These are phyloP conservation scores for Suillia variegata DNA, from an alignment of 2,888 invertebrate genomes.

Conservation along the genomic window DNA sequence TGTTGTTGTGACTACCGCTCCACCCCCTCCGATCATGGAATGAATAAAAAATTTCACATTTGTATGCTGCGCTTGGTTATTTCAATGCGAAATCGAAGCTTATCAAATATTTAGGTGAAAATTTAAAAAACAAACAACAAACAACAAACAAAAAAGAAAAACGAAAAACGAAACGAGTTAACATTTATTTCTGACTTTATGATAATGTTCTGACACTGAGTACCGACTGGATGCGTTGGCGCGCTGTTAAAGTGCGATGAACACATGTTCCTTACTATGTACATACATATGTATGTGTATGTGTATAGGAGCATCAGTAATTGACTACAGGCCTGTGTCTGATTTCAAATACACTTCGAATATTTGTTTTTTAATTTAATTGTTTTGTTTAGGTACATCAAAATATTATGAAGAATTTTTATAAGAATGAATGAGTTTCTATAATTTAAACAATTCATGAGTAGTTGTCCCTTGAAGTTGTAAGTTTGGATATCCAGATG, in stretches of 20 bases:
- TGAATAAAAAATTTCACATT: conserved; percentile 34
- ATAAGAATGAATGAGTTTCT: too few relatives aligned
- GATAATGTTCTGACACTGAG: conserved; percentile 49
- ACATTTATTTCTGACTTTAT: conserved; percentile 53
- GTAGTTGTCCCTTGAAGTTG: too few relatives aligned
- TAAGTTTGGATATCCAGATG: too few relatives aligned
- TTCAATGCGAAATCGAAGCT: conserved; percentile 57
- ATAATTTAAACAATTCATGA: too few relatives aligned
- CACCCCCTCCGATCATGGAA: conserved; percentile 15
- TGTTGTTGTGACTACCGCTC: conserved; percentile 11
- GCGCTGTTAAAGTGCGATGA: not conserved
- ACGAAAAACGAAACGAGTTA: conserved; percentile 41
- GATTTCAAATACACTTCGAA: too few relatives aligned
- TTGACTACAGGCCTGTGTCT: too few relatives aligned
- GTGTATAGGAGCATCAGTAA: too few relatives aligned
- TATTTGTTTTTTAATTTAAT: too few relatives aligned
- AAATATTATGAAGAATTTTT: too few relatives aligned
- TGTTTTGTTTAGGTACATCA: too few relatives aligned
- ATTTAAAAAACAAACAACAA: conserved; percentile 35
- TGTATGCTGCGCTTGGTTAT: conserved; percentile 15
- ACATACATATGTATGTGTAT: too few relatives aligned
- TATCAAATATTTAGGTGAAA: conserved; percentile 58
- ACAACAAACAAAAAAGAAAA: conserved; percentile 4
- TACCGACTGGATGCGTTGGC: not conserved
- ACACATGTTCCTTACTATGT: not conserved